A percentile compares a stretch with the other conserved stretches of the same genome.
Conservation (phyloP, 2,888 invertebrate genomes). For the Polyommatus icarus region DNA sequence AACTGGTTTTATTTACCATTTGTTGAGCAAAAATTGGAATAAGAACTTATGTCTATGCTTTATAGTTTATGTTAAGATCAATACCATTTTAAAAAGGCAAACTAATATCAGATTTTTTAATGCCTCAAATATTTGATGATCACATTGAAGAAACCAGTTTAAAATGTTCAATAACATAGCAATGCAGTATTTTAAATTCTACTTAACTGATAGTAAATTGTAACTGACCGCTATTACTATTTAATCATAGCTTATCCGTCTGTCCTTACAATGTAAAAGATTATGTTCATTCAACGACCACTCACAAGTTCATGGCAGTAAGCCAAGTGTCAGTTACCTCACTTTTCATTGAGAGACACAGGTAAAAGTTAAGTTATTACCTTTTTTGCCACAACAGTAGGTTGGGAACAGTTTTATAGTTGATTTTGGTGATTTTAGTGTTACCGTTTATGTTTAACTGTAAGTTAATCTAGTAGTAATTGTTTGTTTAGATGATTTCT, state of each 20-base stretch:
- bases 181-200: too few species aligned
- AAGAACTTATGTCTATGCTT: too few species aligned
- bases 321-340: slow-evolving; percentile 21
- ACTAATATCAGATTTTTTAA: too few species aligned
- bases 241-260: slow-evolving; percentile 2
- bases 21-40: too few species aligned
- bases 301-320: slow-evolving; percentile 19
- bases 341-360: slow-evolving; percentile 1
- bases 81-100: too few species aligned
- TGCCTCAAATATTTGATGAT: too few species aligned
- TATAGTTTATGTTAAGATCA: too few species aligned
- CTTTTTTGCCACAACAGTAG: neutral
- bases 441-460: neutral
- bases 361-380: slow-evolving; percentile 1
- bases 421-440: neutral
- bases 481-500: neutral
- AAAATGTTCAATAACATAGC: too few species aligned
- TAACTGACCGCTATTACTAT: neutral
- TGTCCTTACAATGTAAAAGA: slow-evolving; percentile 12
- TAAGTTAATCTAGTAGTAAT: neutral
- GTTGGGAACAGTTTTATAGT: neutral
- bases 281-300: slow-evolving; percentile 4
- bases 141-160: too few species aligned
- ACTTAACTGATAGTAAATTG: neutral
- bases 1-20: neutral